These are phyloP conservation scores for Coreoperca whiteheadi DNA, from an alignment of 2,113 vertebrate genomes.

Conservation along the genomic window DNA sequence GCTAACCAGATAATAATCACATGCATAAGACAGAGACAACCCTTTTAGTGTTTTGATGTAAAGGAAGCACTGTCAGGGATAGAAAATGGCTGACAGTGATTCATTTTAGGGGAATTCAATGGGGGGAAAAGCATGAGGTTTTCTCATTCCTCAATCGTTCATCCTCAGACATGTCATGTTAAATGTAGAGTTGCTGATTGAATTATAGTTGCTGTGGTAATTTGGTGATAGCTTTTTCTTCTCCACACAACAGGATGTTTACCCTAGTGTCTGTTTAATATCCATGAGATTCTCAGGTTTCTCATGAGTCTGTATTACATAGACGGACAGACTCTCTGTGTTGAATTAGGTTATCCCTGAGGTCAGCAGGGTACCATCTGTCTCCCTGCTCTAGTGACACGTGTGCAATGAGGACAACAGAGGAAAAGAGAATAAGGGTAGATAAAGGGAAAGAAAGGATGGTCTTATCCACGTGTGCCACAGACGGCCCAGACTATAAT, in stretches of 20 bases:
- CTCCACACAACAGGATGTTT: constrained; percentile 23
- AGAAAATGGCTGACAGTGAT: constrained; percentile 33
- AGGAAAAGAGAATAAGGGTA: constrained; percentile 42
- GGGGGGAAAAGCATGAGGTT: not conserved
- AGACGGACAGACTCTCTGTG: constrained; percentile 25
- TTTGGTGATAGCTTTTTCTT: not conserved
- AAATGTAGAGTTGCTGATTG: constrained; percentile 4
- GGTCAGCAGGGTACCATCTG: constrained; percentile 80
- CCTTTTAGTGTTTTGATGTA: constrained; percentile 2
- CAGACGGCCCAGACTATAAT: constrained; percentile 37
- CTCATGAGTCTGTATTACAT: not conserved
- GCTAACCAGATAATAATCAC: not conserved
- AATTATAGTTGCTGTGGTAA: not conserved
- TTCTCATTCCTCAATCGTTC: constrained; percentile 2
- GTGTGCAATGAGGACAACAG: constrained; percentile 72
- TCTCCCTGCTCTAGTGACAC: constrained; percentile 74
- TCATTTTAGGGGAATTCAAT: not conserved
- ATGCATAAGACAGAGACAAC: constrained; percentile 14
- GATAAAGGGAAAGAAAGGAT: constrained; percentile 43
- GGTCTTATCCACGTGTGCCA: constrained; percentile 59
- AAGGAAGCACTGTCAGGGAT: not conserved
- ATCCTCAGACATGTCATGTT: not conserved
- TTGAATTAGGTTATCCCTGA: constrained; percentile 57
- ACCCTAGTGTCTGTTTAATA: not conserved
- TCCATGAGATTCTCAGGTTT: constrained; percentile 10